Base-by-base conservation (phyloP, 2,113 vertebrate genomes). In the Benitochromis conjunctus region DNA sequence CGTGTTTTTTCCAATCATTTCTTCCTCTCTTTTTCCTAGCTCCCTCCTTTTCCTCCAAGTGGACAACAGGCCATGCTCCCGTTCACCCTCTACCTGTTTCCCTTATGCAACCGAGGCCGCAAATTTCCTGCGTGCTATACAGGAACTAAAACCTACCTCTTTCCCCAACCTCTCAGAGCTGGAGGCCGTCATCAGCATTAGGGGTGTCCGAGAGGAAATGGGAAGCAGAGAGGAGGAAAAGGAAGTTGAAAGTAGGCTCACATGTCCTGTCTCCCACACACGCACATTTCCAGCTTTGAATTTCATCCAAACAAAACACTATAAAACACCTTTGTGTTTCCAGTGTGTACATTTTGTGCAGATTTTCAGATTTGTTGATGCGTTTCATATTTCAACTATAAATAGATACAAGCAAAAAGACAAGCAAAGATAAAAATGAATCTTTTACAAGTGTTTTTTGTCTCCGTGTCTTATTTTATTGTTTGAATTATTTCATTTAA, bases 11-110 rank as follows among this genome's bases (percentile, higher is more conserved):
- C 34, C 19, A 26, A 7, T 53, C 10, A 12, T 69, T 24, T 55
- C 21, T 48, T 55, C 57, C 38, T 55, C 74, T 80, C 58, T 71
- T 74, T 92, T 26, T 81, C 38, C 43, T 8, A 98, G 98, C 79
- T 97, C 96, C 53, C 95, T 98, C 84, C 89, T 98, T 79, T 97
- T 97, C 85, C 96, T 98, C 88, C 96, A 97, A 80, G 93, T 98
- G 89, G 97, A 97, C 84, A 92, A 96, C 90, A 96, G 95, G 86
- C 96, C 83, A 5, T 98, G 97, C 86, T 92, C 92, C 92, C 94
- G 24, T 56, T 69, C 86, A 29, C 88, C 90, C n/a, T 81, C 88
- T 80, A 93, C 92, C 92, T 96, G 95, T 91, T 97, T 94, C 91
- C 96, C 86, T 2, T 94, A 91, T 34, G 94, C 97, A 14, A 92